phyloP scores from a whole-genome alignment of 2,888 invertebrate genomes.

The Oegoconia quadripuncta region DNA sequence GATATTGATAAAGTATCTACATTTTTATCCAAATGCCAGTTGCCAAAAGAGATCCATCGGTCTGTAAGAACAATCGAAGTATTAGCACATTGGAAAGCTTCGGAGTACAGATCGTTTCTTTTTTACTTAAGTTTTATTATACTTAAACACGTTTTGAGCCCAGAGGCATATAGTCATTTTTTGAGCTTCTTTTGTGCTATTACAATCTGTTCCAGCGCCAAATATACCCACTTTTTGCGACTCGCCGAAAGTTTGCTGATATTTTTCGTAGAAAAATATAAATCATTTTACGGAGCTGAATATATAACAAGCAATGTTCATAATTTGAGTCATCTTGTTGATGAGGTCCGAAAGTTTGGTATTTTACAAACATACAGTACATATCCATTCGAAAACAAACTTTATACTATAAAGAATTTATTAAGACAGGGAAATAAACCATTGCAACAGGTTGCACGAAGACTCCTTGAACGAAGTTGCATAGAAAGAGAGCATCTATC shows the following conservation, averaged over 20 bases:
- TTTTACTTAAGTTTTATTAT: slow-evolving; percentile 12
- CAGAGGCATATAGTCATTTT: slow-evolving; percentile 2
- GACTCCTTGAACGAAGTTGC: background rate
- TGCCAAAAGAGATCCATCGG: slow-evolving; percentile 22
- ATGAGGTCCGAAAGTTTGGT: slow-evolving; percentile 4
- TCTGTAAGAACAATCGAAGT: slow-evolving; percentile 16
- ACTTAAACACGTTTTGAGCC: slow-evolving; percentile 4
- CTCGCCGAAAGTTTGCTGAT: slow-evolving; percentile 1
- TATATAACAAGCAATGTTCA: slow-evolving; percentile 7
- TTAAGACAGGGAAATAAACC: slow-evolving; percentile 1
- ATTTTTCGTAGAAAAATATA: background rate
- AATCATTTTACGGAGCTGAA: slow-evolving; percentile 1
- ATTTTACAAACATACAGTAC: slow-evolving; percentile 4
- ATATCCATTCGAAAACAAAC: background rate
- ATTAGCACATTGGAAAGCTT: slow-evolving; percentile 18
- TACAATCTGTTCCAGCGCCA: slow-evolving; percentile 2
- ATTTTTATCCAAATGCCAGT: slow-evolving; percentile 11
- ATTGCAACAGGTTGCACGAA: background rate
- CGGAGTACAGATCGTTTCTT: slow-evolving; percentile 19
- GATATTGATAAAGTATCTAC: slow-evolving; percentile 13
- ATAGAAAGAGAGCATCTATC: background rate
- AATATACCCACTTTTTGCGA: slow-evolving; percentile 6
- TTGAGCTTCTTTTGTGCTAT: slow-evolving; percentile 3
- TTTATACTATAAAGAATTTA: too few species aligned
- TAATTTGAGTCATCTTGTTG: slow-evolving; percentile 3